Conservation (phyloP, 2,113 vertebrate genomes). For the Odocoileus virginianus region DNA sequence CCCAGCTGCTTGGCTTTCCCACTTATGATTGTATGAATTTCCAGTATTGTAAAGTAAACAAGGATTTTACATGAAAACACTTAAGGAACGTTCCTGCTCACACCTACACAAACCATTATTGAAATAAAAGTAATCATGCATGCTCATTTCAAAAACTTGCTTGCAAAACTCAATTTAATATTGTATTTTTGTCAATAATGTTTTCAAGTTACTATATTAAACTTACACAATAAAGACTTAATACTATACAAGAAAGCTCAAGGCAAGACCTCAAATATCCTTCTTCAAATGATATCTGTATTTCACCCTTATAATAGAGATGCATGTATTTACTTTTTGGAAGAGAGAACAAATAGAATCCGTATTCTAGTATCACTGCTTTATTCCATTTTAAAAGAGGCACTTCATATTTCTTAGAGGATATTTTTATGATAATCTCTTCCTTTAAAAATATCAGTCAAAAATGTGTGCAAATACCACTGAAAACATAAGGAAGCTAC, state of each 20-base stretch:
- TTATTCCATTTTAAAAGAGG: constrained; percentile 58
- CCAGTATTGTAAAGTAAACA: background rate
- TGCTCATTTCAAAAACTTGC: constrained; percentile 8
- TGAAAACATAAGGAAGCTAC: constrained; percentile 32
- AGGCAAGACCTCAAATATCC: constrained; percentile 46
- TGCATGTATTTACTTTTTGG: background rate
- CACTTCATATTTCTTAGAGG: constrained; percentile 47
- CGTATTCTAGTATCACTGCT: background rate
- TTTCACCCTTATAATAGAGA: constrained; percentile 40
- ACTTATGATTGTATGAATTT: background rate
- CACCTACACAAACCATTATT: constrained; percentile 1
- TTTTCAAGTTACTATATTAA: background rate
- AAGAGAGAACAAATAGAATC: constrained; percentile 31
- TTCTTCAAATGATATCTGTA: constrained; percentile 14
- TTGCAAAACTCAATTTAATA: constrained; percentile 56
- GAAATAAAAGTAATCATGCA: constrained; percentile 44
- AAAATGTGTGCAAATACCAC: constrained; percentile 63
- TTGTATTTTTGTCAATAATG: constrained; percentile 23
- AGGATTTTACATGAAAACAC: constrained; percentile 39
- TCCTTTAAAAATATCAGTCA: constrained; percentile 33
- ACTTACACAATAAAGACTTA: constrained; percentile 59
- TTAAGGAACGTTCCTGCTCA: background rate
- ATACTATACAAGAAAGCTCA: constrained; percentile 34
- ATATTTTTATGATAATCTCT: constrained; percentile 46
- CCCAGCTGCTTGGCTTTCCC: background rate